Conservation (phyloP, 2,888 invertebrate species). For the Ischnura elegans region DNA sequence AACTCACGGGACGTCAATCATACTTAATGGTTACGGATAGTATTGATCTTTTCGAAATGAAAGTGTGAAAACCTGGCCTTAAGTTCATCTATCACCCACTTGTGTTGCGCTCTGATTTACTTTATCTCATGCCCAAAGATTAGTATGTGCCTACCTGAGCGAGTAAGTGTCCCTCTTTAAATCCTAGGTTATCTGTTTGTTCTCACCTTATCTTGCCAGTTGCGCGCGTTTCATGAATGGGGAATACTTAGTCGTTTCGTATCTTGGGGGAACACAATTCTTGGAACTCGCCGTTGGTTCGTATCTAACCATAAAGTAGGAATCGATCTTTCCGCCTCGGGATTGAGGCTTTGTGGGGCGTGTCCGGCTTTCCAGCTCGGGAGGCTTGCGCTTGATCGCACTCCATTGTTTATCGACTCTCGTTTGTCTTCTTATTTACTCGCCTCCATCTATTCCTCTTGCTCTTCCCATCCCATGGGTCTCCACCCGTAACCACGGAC, state of each 20-base stretch:
- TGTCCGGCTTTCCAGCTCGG: background rate
- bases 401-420: constrained; percentile 21
- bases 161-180: background rate
- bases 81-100: background rate
- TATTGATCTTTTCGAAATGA: background rate
- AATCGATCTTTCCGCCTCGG: background rate
- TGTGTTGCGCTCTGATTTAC: background rate
- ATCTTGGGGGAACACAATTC: background rate
- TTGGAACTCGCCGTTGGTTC: background rate
- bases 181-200: background rate
- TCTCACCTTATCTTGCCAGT: background rate
- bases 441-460: background rate
- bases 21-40: too few species aligned
- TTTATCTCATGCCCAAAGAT: background rate
- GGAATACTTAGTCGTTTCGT: background rate
- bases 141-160: background rate
- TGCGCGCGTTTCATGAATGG: background rate
- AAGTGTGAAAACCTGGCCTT: background rate
- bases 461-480: background rate
- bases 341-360: background rate
- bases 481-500: too few species aligned
- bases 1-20: too few species aligned
- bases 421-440: background rate
- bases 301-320: background rate
- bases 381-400: background rate